phyloP scores from a whole-genome alignment of 2,888 invertebrate genomes.

The Athalia cordata region DNA sequence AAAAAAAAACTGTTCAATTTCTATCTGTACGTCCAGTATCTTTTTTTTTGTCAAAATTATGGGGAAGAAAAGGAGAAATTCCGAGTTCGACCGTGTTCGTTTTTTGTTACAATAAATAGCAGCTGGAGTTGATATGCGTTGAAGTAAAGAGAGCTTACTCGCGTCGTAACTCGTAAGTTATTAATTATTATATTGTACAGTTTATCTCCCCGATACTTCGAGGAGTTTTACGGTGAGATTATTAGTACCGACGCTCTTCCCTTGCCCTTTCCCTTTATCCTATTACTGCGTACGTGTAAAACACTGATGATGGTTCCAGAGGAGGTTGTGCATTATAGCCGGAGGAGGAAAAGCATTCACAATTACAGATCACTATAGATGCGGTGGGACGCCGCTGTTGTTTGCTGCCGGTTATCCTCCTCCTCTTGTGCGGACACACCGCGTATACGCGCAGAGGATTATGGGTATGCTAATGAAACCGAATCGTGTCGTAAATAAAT shows the following conservation, averaged over 20 bases:
- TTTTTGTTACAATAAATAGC: too few species aligned
- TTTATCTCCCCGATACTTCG: conserved; percentile 33
- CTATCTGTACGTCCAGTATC: too few species aligned
- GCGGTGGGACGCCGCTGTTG: too few species aligned
- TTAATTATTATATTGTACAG: conserved; percentile 36
- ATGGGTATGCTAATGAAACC: conserved; percentile 53
- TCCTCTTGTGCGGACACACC: not conserved
- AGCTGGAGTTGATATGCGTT: not conserved
- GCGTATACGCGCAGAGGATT: conserved; percentile 45
- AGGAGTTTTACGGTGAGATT: conserved; percentile 34
- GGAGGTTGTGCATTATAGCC: too few species aligned
- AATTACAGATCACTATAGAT: too few species aligned
- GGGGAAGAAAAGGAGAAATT: too few species aligned
- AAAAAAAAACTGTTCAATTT: not conserved
- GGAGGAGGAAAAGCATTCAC: too few species aligned
- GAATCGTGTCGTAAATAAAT: conserved; percentile 53
- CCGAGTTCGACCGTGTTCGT: too few species aligned
- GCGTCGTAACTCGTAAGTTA: conserved; percentile 35
- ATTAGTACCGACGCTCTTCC: conserved; percentile 21
- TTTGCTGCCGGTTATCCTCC: too few species aligned
- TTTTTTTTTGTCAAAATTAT: not conserved
- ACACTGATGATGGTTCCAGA: conserved; percentile 3
- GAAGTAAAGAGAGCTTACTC: conserved; percentile 1
- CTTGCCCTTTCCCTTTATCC: not conserved
- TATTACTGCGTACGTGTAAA: not conserved